Percentiles rank a stretch among this genome's conserved stretches.
phyloP scores from a whole-genome alignment of 2,888 invertebrate species.

The Mimachlamys varia region DNA sequence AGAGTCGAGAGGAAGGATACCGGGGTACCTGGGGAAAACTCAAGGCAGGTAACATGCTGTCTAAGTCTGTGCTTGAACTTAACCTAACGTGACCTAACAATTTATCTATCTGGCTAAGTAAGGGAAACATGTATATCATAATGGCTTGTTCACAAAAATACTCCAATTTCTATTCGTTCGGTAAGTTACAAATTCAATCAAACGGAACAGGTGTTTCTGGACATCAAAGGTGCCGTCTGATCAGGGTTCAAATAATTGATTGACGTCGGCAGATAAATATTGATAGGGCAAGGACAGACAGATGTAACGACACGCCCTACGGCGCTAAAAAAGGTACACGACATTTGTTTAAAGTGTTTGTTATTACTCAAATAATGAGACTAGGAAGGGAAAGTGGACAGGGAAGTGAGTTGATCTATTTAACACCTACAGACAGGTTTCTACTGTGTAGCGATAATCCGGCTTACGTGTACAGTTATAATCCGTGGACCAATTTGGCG shows the following conservation, averaged over 20 bases:
- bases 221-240: background rate
- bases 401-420: background rate
- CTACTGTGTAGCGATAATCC: too few relatives aligned
- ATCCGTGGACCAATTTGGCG: too few relatives aligned
- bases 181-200: background rate
- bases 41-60: too few relatives aligned
- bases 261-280: conserved; percentile 6
- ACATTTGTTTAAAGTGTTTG: background rate
- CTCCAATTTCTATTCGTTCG: background rate
- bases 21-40: too few relatives aligned
- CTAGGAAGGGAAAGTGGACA: background rate
- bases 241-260: background rate
- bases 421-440: background rate
- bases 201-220: background rate
- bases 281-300: background rate
- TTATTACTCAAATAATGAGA: background rate
- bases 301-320: background rate
- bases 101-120: too few relatives aligned
- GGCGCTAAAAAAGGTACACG: background rate
- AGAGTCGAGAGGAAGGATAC: too few relatives aligned
- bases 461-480: too few relatives aligned
- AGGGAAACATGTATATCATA: too few relatives aligned
- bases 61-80: too few relatives aligned
- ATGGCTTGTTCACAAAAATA: too few relatives aligned
- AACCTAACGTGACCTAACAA: too few relatives aligned